phyloP scores from a whole-genome alignment of 2,113 vertebrate genomes.

The Tautogolabrus adspersus region DNA sequence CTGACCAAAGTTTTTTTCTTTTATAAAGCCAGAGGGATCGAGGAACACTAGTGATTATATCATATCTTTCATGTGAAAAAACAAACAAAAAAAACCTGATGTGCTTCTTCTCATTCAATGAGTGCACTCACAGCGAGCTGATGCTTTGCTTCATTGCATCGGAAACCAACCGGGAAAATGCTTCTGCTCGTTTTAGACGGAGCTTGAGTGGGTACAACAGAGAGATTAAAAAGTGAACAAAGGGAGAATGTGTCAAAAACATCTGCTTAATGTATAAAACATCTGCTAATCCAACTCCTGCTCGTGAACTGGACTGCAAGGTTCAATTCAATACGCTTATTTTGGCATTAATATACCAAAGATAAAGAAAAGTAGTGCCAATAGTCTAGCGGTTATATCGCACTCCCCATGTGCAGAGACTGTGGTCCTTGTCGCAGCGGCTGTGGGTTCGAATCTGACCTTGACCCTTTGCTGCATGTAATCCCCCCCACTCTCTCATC shows the following conservation, averaged over 20 bases:
- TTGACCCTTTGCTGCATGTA: too few relatives aligned
- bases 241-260: not conserved
- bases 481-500: too few relatives aligned
- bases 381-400: too few relatives aligned
- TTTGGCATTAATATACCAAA: too few relatives aligned
- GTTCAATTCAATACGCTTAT: not conserved
- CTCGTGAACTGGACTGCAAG: not conserved
- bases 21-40: not conserved
- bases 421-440: too few relatives aligned
- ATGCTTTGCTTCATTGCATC: too few relatives aligned
- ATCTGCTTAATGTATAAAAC: not conserved
- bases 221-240: too few relatives aligned
- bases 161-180: not conserved
- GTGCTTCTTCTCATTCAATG: conserved; percentile 18
- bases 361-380: not conserved
- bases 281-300: not conserved
- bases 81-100: not conserved
- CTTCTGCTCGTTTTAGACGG: not conserved
- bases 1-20: not conserved
- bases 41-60: not conserved
- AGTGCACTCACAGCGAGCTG: conserved; percentile 8
- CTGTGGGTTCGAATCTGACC: too few relatives aligned
- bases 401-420: too few relatives aligned
- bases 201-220: too few relatives aligned
- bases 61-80: not conserved